phyloP scores from a whole-genome alignment of 1,140 invertebrate species.

The Brachionus calyciflorus region DNA sequence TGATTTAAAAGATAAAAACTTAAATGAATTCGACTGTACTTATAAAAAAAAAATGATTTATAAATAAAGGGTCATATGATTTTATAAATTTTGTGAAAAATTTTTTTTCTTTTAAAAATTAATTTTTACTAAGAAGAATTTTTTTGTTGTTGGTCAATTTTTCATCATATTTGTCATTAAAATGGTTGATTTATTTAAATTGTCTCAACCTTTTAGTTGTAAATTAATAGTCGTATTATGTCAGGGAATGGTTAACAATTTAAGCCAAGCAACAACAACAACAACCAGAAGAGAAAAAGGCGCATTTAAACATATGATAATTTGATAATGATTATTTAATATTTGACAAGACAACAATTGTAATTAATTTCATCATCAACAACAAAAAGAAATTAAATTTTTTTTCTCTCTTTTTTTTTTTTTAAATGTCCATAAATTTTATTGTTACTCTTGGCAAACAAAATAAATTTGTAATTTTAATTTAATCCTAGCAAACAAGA shows the following conservation, averaged over 20 bases:
- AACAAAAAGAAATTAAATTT: too few species aligned
- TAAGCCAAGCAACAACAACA: too few species aligned
- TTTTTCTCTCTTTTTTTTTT: too few species aligned
- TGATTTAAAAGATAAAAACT: too few species aligned
- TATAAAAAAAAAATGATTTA: too few species aligned
- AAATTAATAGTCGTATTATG: neutral
- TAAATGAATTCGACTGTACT: too few species aligned
- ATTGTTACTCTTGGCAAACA: slow-evolving; percentile 17
- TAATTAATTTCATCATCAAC: neutral
- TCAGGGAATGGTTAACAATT: neutral
- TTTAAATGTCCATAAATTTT: slow-evolving; percentile 27
- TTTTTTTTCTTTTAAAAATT: too few species aligned
- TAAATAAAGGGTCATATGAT: too few species aligned
- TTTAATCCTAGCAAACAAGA: slow-evolving; percentile 31
- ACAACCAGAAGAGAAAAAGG: too few species aligned
- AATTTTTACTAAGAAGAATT: too few species aligned
- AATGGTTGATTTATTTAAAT: slow-evolving; percentile 11
- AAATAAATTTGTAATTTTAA: slow-evolving; percentile 24
- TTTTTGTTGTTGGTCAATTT: neutral
- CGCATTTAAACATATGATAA: neutral
- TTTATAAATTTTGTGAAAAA: too few species aligned
- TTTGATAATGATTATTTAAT: slow-evolving; percentile 35
- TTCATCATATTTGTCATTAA: neutral
- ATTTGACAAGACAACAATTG: neutral
- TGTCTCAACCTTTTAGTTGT: neutral